Evolutionary conservation across 2,888 invertebrate species (phyloP), one percentile per base, ranked within the genome.

Genomic region (Eutolmus rufibarbis): DNA sequence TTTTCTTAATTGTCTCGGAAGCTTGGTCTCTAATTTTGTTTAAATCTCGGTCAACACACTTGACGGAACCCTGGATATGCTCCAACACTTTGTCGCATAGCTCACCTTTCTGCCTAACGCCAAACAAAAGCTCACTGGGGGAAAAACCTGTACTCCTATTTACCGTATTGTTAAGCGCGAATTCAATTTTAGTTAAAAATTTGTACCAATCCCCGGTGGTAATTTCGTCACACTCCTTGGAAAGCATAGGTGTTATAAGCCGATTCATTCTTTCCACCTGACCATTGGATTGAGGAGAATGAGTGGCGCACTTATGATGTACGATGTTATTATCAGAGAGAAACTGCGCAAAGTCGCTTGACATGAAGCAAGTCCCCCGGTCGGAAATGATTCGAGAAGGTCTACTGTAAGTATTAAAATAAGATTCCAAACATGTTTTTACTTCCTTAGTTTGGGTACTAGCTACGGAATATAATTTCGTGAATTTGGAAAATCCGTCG

Each of bases 401-500:
- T 19, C 74, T 66, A 74, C 89, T 89, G 51, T 89, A 90, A 12
- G 31, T 12, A 16, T 12, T 2, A 76, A 89, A 89, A 88, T 89
- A 89, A 0, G 56, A 88, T 76, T 90, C 43, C 8, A n/a, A n/a
- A n/a, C n/a, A n/a, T n/a, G n/a, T n/a, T n/a, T n/a, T n/a, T n/a
- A n/a, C n/a, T n/a, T n/a, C n/a, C n/a, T n/a, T n/a, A n/a, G n/a
- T n/a, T n/a, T n/a, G n/a, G n/a, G n/a, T n/a, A 91, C 89, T 90
- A 76, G 88, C 89, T 5, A 91, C 90, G 0, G 91, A 88, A 88
- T 90, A 91, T 5, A 91, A 85, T 46, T 91, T 89, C 0, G 90
- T 87, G 87, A 90, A 92, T 86, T 92, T 92, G 0, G 91, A 91
- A 76, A 92, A 92, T 0, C 89, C 91, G 87, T 93, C 92, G 0